Base-by-base conservation (phyloP, 1,140 invertebrate species). In the Tetramorium simillimum region DNA sequence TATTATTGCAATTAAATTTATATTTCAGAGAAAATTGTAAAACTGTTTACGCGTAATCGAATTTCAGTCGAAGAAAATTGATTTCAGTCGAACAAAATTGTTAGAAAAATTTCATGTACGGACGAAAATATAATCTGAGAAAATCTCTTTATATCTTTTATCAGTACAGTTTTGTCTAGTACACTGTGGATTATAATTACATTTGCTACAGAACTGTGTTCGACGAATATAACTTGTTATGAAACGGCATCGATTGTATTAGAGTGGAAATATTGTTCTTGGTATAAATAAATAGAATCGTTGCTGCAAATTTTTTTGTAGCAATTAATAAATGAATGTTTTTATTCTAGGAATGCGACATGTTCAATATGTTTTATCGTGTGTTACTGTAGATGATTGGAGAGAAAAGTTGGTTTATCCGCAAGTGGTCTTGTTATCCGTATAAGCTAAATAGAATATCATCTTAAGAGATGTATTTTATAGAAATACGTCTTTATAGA, bases 241-340 rank as follows among this genome's bases (percentile, higher is more conserved):
- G 33, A 75, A 33, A 58, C 24, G 6, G n/a, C 21, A 63, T 65
- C 28, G 43, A 62, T 40, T n/a, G 43, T 33, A 58, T 49, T 65
- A 16, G n/a, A 80, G n/a, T 16, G 40, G 62, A 65, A n/a, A 51
- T 51, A 80, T 67, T 80, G 62, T 67, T 21, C 62, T 43, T 7
- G 77, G 6, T 51, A 49, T 49, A 43, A 78, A 67, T 24, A 67
- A 67, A 62, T 80, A 53, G 62, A 53, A 24, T 16, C 62, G n/a
- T 65, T 60, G 58, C 10, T 46, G 43, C 43, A 65, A 67, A 67
- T 67, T 67, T 67, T 46, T 46, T 14, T 46, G 43, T 53, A 40
- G 37, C 33, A 67, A 53, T 16, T 65, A 53, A 53, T 37, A 28
- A 81, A 69, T 46, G 4, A 24, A 53, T 69, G 7, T 51, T 53